Conservation (phyloP, 2,797 vertebrate genomes). For the Graptemys geographica region DNA sequence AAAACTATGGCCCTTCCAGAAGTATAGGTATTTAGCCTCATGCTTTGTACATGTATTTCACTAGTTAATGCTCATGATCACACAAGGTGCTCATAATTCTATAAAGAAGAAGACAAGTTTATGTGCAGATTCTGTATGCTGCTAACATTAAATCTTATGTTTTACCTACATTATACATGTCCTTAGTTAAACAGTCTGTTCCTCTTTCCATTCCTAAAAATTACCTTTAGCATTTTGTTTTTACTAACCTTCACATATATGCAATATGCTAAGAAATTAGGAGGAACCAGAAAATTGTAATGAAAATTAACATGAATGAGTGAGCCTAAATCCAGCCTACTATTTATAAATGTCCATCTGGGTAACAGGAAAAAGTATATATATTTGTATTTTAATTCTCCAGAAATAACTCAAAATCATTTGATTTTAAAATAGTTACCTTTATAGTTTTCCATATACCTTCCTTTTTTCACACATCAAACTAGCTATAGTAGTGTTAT, state of each 20-base stretch:
- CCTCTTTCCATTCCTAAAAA: slow-evolving; percentile 29
- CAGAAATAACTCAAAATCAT: not conserved
- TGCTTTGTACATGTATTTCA: not conserved
- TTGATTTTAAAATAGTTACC: not conserved
- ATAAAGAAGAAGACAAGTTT: slow-evolving; percentile 51
- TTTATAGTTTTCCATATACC: not conserved
- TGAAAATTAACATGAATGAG: slow-evolving; percentile 21
- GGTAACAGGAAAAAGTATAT: not conserved
- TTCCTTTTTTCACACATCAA: not conserved
- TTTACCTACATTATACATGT: slow-evolving; percentile 5
- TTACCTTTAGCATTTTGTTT: slow-evolving; percentile 37
- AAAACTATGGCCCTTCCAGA: slow-evolving; percentile 21
- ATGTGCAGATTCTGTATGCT: slow-evolving; percentile 23
- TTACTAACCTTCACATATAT: not conserved
- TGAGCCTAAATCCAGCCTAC: not conserved
- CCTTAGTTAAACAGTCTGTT: slow-evolving; percentile 25
- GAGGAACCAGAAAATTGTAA: slow-evolving; percentile 26
- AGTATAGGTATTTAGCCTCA: slow-evolving; percentile 33
- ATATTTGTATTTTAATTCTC: not conserved
- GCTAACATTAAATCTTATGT: slow-evolving; percentile 10
- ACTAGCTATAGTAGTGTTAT: not conserved
- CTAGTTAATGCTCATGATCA: slow-evolving; percentile 29
- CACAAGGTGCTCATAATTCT: slow-evolving; percentile 10
- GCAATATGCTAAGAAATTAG: not conserved
- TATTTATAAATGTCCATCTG: not conserved